Conservation (phyloP, 2,113 vertebrate species). For the Salvator merianae region DNA sequence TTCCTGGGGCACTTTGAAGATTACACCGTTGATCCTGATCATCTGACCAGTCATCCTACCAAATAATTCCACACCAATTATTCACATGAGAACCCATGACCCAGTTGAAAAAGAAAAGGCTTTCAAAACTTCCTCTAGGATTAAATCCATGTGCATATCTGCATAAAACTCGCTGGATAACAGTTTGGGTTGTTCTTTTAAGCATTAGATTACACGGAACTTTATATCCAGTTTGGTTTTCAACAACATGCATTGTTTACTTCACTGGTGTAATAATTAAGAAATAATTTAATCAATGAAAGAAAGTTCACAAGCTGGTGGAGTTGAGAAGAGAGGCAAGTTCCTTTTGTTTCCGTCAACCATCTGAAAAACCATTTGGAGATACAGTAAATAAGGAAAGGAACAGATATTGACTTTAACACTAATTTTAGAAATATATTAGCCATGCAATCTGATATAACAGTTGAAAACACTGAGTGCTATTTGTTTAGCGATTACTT, state of each 20-base stretch:
- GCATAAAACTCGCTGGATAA: not conserved
- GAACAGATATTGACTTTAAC: not conserved
- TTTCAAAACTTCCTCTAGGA: slow-evolving; percentile 28
- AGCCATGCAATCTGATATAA: not conserved
- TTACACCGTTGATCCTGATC: slow-evolving; percentile 57
- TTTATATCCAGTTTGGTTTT: not conserved
- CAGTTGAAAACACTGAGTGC: too few species aligned
- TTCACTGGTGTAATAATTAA: not conserved
- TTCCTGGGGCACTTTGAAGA: not conserved
- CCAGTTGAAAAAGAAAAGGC: slow-evolving; percentile 37
- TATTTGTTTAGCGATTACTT: too few species aligned
- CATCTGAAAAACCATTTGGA: not conserved
- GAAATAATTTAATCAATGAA: not conserved
- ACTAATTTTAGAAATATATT: not conserved
- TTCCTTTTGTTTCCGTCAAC: not conserved
- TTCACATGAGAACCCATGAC: slow-evolving; percentile 67
- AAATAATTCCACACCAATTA: slow-evolving; percentile 36
- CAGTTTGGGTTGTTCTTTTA: not conserved
- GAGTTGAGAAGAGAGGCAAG: not conserved
- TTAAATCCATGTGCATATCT: not conserved
- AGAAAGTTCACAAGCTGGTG: not conserved
- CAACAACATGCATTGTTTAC: not conserved
- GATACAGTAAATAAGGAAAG: not conserved
- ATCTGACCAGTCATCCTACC: slow-evolving; percentile 69
- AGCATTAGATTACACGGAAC: not conserved